Percentiles rank a stretch among this genome's conserved stretches.
Evolutionary conservation across 2,888 invertebrate genomes (phyloP).

Genomic region (Heliothis peltigera): DNA sequence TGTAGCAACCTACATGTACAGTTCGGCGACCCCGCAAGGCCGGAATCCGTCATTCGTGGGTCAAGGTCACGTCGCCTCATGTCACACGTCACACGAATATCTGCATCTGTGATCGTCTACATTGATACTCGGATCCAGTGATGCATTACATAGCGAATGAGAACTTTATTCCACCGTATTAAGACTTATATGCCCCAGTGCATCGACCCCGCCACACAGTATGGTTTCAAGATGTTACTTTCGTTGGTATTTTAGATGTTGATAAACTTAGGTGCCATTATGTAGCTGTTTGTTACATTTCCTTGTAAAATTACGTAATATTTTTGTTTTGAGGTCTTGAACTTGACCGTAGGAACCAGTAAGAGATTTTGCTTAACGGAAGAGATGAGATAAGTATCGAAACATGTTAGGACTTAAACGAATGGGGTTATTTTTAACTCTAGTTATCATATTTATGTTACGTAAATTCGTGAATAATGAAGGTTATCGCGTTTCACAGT

Average conservation of each 20-base stretch:
- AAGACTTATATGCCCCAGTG: conserved; percentile 80
- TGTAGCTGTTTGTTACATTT: conserved; percentile 59
- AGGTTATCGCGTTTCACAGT: conserved; percentile 25
- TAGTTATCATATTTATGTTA: conserved; percentile 28
- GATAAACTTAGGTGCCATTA: conserved; percentile 70
- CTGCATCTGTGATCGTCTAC: conserved; percentile 88
- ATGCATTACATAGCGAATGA: conserved; percentile 71
- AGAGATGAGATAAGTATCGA: conserved; percentile 44
- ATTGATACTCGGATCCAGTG: conserved; percentile 74
- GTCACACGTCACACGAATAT: conserved; percentile 82
- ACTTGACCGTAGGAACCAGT: conserved; percentile 41
- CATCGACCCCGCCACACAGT: conserved; percentile 81
- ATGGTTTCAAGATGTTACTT: conserved; percentile 82
- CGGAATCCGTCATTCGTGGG: conserved; percentile 87
- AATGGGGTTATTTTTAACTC: conserved; percentile 31
- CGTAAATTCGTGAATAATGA: conserved; percentile 15
- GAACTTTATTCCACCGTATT: conserved; percentile 74
- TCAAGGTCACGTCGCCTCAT: conserved; percentile 85
- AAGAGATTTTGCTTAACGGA: conserved; percentile 37
- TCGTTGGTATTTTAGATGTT: conserved; percentile 80
- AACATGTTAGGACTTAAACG: conserved; percentile 27
- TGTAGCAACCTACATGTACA: conserved; percentile 75
- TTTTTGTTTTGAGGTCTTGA: conserved; percentile 47
- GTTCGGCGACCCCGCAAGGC: conserved; percentile 87
- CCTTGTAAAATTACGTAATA: conserved; percentile 53